Base-by-base conservation (phyloP, 2,797 vertebrate species). In the Serranus cabrilla region DNA sequence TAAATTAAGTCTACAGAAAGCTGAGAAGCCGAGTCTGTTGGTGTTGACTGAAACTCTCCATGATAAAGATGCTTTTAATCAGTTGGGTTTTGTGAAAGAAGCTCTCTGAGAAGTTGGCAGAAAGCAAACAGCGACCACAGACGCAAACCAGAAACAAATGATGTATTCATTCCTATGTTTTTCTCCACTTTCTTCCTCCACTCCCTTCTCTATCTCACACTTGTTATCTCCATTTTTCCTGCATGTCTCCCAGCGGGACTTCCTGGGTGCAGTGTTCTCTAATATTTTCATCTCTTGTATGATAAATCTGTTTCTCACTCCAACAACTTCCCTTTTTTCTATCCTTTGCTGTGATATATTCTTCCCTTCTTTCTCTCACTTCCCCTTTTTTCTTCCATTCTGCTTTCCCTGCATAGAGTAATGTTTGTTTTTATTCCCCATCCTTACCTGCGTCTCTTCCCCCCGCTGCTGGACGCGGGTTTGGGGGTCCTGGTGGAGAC, bases 401-500 rank as follows among this genome's bases (percentile, higher is more conserved):
- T 21, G 7, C 1, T 31, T 50, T 9, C 34, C 34, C 13, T 43
- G 42, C 42, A 43, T 7, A 6, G 3, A 43, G 16, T 43, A 37
- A 34, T 34, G 34, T 7, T 34, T 34, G 7, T 8, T 34, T 34
- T 34, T 49, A 18, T 25, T 7, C 20, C 17, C 7, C 1, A 0
- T 7, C 2, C 3, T 80, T 63, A 99, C 98, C 98, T 98, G 95
- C 98, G 96, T 87, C 98, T 96, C 95, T 97, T 99, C 56, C 96
- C 97, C 56, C 97, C 96, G 27, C 94, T 90, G 87, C 93, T 96
- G 76, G 94, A 94, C 71, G 92, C 71, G 2, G 96, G 95, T 78
- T 99, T 99, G 11, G 97, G 98, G 11, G 97, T 99, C 78, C 98
- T 91, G 57, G 98, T 99, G 85, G 98, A 99, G 83, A 99, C 98